A percentile compares a stretch with the other conserved stretches of the same genome.
Evolutionary conservation across 2,797 vertebrate species (phyloP).

Genomic region (Simalia tracyae): DNA sequence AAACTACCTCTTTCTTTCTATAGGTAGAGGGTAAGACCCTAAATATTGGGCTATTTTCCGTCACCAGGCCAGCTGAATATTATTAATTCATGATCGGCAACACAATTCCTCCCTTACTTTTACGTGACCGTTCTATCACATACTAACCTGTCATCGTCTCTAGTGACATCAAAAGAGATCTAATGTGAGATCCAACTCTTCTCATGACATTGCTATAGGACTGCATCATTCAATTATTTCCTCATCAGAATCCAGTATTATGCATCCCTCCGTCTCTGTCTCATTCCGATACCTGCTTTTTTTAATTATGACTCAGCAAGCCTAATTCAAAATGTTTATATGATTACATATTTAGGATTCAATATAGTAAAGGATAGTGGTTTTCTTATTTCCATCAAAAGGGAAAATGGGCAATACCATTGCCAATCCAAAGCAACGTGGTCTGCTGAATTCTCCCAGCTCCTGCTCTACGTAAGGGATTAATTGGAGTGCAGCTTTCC

Average conservation of each 20-base stretch:
- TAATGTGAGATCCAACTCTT: not conserved
- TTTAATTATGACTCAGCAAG: not conserved
- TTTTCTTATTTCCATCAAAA: not conserved
- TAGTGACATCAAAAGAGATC: not conserved
- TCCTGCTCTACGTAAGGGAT: not conserved
- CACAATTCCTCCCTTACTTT: not conserved
- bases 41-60: not conserved
- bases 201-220: not conserved
- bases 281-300: not conserved
- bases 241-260: not conserved
- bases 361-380: not conserved
- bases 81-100: not conserved
- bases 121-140: not conserved
- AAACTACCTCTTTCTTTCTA: not conserved
- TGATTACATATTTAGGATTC: not conserved
- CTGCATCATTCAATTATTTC: not conserved
- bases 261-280: not conserved
- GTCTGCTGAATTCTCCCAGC: not conserved
- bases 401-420: not conserved
- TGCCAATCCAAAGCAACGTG: not conserved
- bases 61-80: not conserved
- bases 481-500: not conserved
- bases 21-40: not conserved
- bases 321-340: not conserved
- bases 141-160: not conserved